Conservation (phyloP, 35 echinoderm and acorn worm species). For the Eucidaris tribuloides region DNA sequence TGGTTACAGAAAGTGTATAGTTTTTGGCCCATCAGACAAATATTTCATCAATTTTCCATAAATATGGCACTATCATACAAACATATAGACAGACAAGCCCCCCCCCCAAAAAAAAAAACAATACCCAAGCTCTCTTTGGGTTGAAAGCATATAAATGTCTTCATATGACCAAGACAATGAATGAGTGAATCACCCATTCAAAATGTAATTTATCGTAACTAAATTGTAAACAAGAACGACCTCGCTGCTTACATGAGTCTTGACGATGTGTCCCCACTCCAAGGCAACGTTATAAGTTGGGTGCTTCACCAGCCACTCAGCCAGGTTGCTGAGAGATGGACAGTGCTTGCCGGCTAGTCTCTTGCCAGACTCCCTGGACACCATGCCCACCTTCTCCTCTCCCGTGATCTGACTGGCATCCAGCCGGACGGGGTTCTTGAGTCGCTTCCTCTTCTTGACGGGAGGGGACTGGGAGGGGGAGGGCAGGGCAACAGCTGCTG, state of each 20-base stretch:
- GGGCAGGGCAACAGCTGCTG: not conserved
- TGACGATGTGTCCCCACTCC: constrained; percentile 90
- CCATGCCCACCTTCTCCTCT: constrained; percentile 82
- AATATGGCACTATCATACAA: too few relatives aligned
- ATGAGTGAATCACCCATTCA: not conserved
- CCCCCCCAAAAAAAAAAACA: not conserved
- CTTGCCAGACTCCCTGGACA: constrained; percentile 62
- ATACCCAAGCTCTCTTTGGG: not conserved
- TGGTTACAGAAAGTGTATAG: too few relatives aligned
- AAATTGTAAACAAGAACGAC: not conserved
- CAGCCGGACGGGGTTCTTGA: constrained; percentile 73
- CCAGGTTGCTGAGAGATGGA: constrained; percentile 67
- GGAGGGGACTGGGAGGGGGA: not conserved
- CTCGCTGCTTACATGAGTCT: constrained; percentile 57
- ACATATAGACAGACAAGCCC: not conserved
- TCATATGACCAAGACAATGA: not conserved
- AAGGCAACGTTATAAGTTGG: constrained; percentile 66
- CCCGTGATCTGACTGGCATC: constrained; percentile 55
- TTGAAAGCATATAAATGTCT: not conserved
- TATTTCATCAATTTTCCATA: too few relatives aligned
- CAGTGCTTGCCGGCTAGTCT: constrained; percentile 69
- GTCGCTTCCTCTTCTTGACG: constrained; percentile 65
- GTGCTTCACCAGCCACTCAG: constrained; percentile 75
- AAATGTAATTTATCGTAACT: not conserved
- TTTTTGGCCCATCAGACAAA: too few relatives aligned